Evolutionary conservation across 1,140 invertebrate species (phyloP).

Genomic region (Latrodectus geometricus): DNA sequence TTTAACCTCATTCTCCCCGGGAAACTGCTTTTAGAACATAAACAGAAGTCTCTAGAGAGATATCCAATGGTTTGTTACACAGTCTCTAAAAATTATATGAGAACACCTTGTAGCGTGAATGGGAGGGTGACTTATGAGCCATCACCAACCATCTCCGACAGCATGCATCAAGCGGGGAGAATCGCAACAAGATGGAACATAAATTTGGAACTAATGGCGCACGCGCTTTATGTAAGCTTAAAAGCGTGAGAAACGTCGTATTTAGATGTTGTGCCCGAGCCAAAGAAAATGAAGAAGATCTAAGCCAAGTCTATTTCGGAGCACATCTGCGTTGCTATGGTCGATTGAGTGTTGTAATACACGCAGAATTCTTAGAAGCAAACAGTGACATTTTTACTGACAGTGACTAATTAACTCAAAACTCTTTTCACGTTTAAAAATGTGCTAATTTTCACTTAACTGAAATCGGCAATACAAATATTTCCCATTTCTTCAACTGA

Average conservation of each 20-base stretch:
- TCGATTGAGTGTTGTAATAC: conserved; percentile 12
- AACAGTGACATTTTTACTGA: not conserved
- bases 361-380: not conserved
- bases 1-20: not conserved
- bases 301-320: conserved; percentile 3
- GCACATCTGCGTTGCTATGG: conserved; percentile 1
- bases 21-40: not conserved
- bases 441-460: no score
- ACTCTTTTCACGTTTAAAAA: no score
- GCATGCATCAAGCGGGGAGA: conserved; percentile 1
- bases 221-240: not conserved
- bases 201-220: conserved; percentile 21
- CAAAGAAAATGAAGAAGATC: conserved; percentile 6
- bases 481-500: no score
- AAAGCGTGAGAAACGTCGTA: conserved; percentile 21
- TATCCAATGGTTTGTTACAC: not conserved
- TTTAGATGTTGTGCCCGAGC: conserved; percentile 20
- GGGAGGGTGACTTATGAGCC: not conserved
- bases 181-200: conserved; percentile 9
- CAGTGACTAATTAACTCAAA: no score
- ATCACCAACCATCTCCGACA: not conserved
- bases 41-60: not conserved
- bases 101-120: no score
- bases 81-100: not conserved
- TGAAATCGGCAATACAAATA: no score